These are phyloP conservation scores for Ophthalmolycus amberensis DNA, from an alignment of 2,113 vertebrate genomes.

Conservation along the genomic window DNA sequence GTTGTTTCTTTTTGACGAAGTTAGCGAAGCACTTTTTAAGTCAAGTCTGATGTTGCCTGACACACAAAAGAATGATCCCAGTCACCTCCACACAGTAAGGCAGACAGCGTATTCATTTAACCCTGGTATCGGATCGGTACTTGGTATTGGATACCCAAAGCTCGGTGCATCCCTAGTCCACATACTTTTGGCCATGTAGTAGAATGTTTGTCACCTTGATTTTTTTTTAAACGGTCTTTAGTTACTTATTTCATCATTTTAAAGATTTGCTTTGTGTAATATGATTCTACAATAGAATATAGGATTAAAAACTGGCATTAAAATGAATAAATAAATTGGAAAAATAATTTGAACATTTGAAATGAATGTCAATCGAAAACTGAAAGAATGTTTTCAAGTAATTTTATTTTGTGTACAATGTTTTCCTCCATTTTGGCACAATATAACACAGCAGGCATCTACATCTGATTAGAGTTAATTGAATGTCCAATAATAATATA, in stretches of 20 bases:
- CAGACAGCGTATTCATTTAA: too few species aligned
- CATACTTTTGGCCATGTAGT: not conserved
- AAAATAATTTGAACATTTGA: slow-evolving; percentile 22
- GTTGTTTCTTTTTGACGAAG: too few species aligned
- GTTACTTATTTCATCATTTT: not conserved
- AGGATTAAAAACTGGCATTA: not conserved
- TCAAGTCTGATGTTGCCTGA: too few species aligned
- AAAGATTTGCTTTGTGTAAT: not conserved
- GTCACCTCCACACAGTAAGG: too few species aligned
- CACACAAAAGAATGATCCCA: too few species aligned
- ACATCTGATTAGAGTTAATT: not conserved
- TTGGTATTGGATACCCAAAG: too few species aligned
- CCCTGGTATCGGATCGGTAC: too few species aligned
- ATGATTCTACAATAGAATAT: not conserved
- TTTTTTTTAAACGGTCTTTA: not conserved
- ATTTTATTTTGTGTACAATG: slow-evolving; percentile 65
- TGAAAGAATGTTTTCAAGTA: slow-evolving; percentile 44
- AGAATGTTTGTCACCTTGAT: not conserved
- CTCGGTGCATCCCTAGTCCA: not conserved
- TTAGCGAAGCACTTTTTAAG: too few species aligned
- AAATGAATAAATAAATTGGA: not conserved
- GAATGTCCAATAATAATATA: slow-evolving; percentile 5
- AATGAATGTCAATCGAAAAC: slow-evolving; percentile 63
- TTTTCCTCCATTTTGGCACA: slow-evolving; percentile 49
- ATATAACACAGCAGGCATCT: slow-evolving; percentile 26